Base-by-base conservation (phyloP, 2,888 invertebrate species). In the Arctia plantaginis region DNA sequence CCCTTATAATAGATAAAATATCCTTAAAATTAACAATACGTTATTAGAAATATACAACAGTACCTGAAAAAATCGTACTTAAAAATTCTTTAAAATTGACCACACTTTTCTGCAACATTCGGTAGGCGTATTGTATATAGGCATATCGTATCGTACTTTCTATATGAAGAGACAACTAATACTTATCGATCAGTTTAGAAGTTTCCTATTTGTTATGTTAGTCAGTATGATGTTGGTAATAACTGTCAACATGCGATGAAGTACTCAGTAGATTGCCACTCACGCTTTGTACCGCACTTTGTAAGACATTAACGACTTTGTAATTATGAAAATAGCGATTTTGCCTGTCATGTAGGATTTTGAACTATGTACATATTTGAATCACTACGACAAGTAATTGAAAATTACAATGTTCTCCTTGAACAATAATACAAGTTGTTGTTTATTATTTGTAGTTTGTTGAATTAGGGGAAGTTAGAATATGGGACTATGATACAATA, bases 281-380 rank as follows among this genome's bases (percentile, higher is more conserved):
- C 78, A 69, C 65, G 81, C 85, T 82, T 84, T 77, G 79, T 79
- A 80, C 74, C 72, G 77, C 74, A 85, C 82, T 85, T 79, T 81
- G 75, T 82, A 81, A 82, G 79, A 81, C 83, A 85, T 83, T 87
- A 87, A 87, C 82, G 83, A 85, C 83, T 85, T 87, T 85, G 80
- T 86, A 85, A 87, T 87, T 86, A 82, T 84, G 80, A 85, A 82
- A 82, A 80, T 82, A 80, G 76, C 78, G 75, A 82, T 85, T 85
- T 80, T 75, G 82, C 83, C 80, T 81, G 83, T 83, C 86, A 84
- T 79, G 78, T 75, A 76, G 77, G 75, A 82, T 80, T 78, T 73
- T 79, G 74, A 85, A 85, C 85, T 85, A 83, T 82, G 82, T 80
- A 81, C 78, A 82, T 82, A 85, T 82, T 83, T 84, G 82, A 78